A percentile compares a stretch with the other conserved stretches of the same genome.
Evolutionary conservation across 1,140 invertebrate species (phyloP).

Genomic region (Argopecten irradians): DNA sequence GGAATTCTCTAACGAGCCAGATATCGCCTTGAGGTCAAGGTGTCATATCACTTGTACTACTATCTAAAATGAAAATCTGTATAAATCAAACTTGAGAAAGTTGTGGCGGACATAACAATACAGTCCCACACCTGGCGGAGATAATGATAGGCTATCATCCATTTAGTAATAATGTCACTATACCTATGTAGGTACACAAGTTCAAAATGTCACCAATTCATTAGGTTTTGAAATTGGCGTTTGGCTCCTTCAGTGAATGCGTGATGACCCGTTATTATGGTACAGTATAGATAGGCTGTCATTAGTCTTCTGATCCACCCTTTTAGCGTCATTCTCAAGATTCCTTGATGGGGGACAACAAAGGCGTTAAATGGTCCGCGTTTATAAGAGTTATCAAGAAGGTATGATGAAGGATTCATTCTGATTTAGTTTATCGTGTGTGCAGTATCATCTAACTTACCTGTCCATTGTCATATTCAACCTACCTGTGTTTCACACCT

Average conservation of each 20-base stretch:
- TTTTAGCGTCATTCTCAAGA: not conserved
- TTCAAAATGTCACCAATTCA: not conserved
- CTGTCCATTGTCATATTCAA: too few relatives aligned
- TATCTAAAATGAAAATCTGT: not conserved
- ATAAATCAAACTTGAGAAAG: not conserved
- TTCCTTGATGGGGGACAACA: not conserved
- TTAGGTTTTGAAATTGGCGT: not conserved
- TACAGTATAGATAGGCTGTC: not conserved
- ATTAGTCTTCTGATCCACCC: not conserved
- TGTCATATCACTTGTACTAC: not conserved
- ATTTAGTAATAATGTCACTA: not conserved
- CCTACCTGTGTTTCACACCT: slow-evolving; percentile 1
- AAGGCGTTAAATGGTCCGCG: not conserved
- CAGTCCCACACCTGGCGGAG: not conserved
- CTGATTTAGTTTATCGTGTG: not conserved
- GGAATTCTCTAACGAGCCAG: too few relatives aligned
- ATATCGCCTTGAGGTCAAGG: not conserved
- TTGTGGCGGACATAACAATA: not conserved
- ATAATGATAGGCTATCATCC: not conserved
- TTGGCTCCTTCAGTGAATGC: not conserved
- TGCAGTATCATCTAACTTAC: not conserved
- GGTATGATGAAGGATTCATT: not conserved
- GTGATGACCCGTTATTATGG: not conserved
- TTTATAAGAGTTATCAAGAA: not conserved
- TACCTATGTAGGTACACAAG: not conserved